Evolutionary conservation across 2,113 vertebrate genomes (phyloP), one percentile per base, ranked within the genome.

Genomic region (Perccottus glenii): DNA sequence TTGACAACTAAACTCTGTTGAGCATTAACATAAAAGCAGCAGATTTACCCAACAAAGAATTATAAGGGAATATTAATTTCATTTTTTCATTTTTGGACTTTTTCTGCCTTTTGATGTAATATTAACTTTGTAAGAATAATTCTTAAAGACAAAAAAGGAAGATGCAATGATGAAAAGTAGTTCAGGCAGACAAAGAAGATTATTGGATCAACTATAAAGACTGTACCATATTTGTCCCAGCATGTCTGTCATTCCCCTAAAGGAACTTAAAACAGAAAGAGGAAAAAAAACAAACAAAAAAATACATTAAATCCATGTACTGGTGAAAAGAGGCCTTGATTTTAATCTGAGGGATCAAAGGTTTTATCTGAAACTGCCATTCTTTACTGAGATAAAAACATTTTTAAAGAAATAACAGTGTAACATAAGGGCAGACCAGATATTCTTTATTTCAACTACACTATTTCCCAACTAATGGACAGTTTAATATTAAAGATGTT

Each of bases 1-100:
- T 95, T 99, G 94, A 99, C 97, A 72, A 94, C 96, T 81, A 99
- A 99, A 93, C 96, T 99, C 90, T 99, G 97, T 89, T 99, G 94
- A 96, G 73, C 64, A 66, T 64, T 63, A 44, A 83, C 59, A 72
- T 27, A 19, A 75, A 81, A 40, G 35, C 27, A 60, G 80, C 47
- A 67, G 65, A 78, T 40, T 71, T 60, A 69, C 63, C 77, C 65
- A 19, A 71, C 62, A 73, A 78, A 79, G 65, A 83, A 87, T 78
- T 57, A 79, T 56, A 75, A 75, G 68, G 68, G 86, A 79, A 76
- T 82, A 86, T 80, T 87, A 80, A 77, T 73, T 77, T 80, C 60
- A 76, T 69, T 77, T 82, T 81, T 87, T 86, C 48, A 44, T 81
- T 91, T 90, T 92, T 92, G 85, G 82, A 83, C 90, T 84, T 92